Evolutionary conservation across 2,888 invertebrate species (phyloP).

Genomic region (Trichogramma dendrolimi): DNA sequence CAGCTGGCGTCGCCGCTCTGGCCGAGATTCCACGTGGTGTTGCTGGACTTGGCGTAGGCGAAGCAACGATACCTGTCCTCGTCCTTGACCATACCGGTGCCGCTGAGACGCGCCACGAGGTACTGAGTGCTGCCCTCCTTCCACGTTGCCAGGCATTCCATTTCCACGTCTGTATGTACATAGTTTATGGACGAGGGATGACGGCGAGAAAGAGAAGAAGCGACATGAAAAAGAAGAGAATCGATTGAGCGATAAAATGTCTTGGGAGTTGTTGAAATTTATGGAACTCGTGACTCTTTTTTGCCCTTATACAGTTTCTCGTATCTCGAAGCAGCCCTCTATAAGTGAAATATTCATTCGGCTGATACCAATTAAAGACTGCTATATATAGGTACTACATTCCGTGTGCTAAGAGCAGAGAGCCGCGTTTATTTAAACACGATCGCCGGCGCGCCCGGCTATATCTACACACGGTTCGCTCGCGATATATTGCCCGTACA

Average conservation of each 20-base stretch:
- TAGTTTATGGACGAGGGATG: background rate
- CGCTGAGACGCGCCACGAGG: slow-evolving; percentile 76
- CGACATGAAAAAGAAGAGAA: slow-evolving; percentile 13
- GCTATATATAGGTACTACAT: too few species aligned
- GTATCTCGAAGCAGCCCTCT: too few species aligned
- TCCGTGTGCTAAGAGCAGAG: too few species aligned
- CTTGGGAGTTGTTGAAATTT: background rate
- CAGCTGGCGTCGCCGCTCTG: slow-evolving; percentile 78
- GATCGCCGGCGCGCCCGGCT: too few species aligned
- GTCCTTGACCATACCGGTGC: slow-evolving; percentile 68
- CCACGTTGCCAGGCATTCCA: slow-evolving; percentile 78
- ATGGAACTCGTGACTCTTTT: too few species aligned
- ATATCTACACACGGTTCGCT: too few species aligned
- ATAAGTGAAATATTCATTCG: too few species aligned
- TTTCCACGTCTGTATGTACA: slow-evolving; percentile 64
- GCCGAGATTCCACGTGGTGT: slow-evolving; percentile 64
- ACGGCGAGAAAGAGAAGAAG: background rate
- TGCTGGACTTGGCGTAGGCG: slow-evolving; percentile 69
- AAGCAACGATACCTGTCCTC: slow-evolving; percentile 81
- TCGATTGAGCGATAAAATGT: slow-evolving; percentile 23
- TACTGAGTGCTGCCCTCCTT: slow-evolving; percentile 78
- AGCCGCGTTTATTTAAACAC: too few species aligned
- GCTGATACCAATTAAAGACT: too few species aligned
- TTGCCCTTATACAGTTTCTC: too few species aligned
- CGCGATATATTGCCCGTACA: too few species aligned